Base-by-base conservation (phyloP, 2,888 invertebrate genomes). In the Helobdella robusta region DNA sequence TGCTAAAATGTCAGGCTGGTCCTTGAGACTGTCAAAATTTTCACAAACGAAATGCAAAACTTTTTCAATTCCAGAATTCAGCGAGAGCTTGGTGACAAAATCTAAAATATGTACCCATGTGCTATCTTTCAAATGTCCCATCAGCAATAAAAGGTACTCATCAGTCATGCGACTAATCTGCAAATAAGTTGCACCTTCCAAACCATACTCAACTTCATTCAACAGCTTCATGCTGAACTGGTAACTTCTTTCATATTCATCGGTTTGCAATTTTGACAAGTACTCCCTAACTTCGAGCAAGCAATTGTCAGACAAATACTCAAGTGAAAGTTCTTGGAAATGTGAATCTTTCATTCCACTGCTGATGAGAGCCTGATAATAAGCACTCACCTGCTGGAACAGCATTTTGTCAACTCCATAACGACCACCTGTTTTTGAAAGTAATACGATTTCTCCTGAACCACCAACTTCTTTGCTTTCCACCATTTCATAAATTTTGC, bases 111-210 rank as follows among this genome's bases (percentile, higher is more conserved):
- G 40, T 5, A 36, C 23, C 36, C 59, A 59, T 32, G n/a, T 15
- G 3, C 35, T 35, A 23, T 18, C 35, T 11, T 40, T 32, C 25
- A 59, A 59, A 35, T 36, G n/a, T 18, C 20, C 32, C 4, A 36
- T n/a, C 4, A 34, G 40, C 1, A 36, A 11, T 6, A 1, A 8
- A 36, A 23, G 20, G 32, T 30, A 61, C 6, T 40, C 36, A 2
- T 61, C 61, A n/a, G 46, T 30, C 52, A 65, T 28, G 11, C 34
- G 20, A 46, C 35, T 35, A 23, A 65, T 65, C 40, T 65, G 65
- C 23, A 65, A 32, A 65, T 65, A 65, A 30, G 30, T 58, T 15
- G 48, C 65, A 15, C 59, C 65, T 30, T 64, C 64, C n/a, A 64
- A 23, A 40, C 36, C 46, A 20, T 56, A 25, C 32, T 61, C 20